Base-by-base conservation (phyloP, 1,140 invertebrate genomes). In the Papilio aristodemus region DNA sequence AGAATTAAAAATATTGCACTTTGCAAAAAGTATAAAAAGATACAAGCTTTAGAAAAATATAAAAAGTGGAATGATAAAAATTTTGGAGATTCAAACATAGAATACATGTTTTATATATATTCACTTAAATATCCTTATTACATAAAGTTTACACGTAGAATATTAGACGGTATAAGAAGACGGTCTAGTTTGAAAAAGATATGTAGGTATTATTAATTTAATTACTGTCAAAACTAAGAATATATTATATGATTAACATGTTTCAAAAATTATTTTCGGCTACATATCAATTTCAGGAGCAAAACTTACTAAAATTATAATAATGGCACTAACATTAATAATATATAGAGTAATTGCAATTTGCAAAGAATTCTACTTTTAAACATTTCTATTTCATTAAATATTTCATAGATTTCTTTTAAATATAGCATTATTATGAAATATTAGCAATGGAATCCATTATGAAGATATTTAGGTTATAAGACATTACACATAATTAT, bases 81-180 rank as follows among this genome's bases (percentile, higher is more conserved):
- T 22, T 54, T 54, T 0, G 17, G 46, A 54, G 46, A 54, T 54
- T 54, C 46, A 54, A 22, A 54, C 19, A 13, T 22, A 54, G 19
- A 22, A 13, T 22, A 54, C 17, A 54, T 22, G 19, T 22, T 22
- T 13, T 32, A 32, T 6, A 6, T 32, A 22, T 17, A 50, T 19
- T 22, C 10, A 7, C 43, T 19, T 50, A 50, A 17, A 50, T 9
- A 50, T 17, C 19, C 19, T 22, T 54, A 54, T 22, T 54, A 11
- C 19, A 54, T 54, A 59, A 14, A 32, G 25, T 36, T 32, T 32
- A 32, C 13, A 36, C 22, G 36, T 36, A 59, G n/a, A 1, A 17
- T 62, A 39, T 14, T 36, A 62, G 59, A 62, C 59, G 59, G 59
- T 62, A 38, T 38, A 36, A 22, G 37, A 62, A 62, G 59, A 62